Base-by-base conservation (phyloP, 2,113 vertebrate species). In the Bufo gargarizans region DNA sequence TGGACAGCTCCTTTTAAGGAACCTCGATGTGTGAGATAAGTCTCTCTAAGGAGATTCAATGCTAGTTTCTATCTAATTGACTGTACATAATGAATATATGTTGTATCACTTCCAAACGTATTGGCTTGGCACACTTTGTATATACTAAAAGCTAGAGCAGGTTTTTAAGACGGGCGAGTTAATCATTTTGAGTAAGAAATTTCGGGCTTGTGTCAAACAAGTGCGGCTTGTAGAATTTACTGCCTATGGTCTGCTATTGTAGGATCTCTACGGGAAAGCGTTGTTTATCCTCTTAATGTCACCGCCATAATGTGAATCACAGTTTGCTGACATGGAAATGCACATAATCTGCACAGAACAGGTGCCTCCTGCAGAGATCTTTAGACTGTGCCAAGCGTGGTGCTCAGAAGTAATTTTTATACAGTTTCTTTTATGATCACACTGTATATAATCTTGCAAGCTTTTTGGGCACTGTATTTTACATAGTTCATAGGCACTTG, bases 281-380 rank as follows among this genome's bases (percentile, higher is more conserved):
- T 56, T 84, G 50, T 69, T 84, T 83, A 83, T 69, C 65, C 65
- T 72, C n/a, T 43, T 56, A 69, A 56, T 72, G 65, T n/a, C 50
- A 22, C 81, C 33, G 16, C 3, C 61, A 65, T 63, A 67, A n/a
- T 67, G 81, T 67, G 61, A 13, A 7, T 67, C 59, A 49, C 81
- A 50, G 58, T 45, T 43, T 55, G 47, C 65, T 17, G 65, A 84
- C 50, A 53, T 19, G 50, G 11, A 84, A 72, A n/a, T 72, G 49
- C 13, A 33, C 56, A 22, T 56, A 50, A 50, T 65, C 59, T 83
- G 22, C 63, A 33, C 20, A 83, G 16, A 12, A n/a, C 7, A 16
- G 61, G 9, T 14, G 59, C 59, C 61, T 22, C 58, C 81, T 22
- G 61, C 6, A 6, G 45, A 65, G 16, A 82, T 82, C 55, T 63